phyloP scores from a whole-genome alignment of 2,888 invertebrate species.

The Eupithecia abbreviata region DNA sequence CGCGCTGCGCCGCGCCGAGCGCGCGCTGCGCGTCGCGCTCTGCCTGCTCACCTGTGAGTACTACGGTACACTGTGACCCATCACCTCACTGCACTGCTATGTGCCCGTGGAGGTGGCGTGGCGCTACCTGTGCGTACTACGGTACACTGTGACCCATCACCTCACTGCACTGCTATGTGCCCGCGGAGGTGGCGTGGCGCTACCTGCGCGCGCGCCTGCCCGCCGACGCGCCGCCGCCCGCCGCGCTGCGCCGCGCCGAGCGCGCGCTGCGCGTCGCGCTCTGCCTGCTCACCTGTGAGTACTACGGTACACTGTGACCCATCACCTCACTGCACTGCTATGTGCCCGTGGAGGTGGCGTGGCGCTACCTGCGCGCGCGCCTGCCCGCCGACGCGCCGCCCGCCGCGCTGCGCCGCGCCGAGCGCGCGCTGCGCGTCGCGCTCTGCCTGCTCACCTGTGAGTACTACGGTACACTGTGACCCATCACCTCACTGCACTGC shows the following conservation, averaged over 20 bases:
- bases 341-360: constrained; percentile 96
- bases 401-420: constrained; percentile 80
- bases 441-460: constrained; percentile 94
- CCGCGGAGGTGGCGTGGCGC: too few relatives aligned
- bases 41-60: constrained; percentile 94
- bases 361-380: constrained; percentile 87
- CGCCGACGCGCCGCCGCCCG: constrained; percentile 53
- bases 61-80: too few relatives aligned
- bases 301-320: too few relatives aligned
- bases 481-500: too few relatives aligned
- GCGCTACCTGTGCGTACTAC: too few relatives aligned
- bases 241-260: constrained; percentile 85
- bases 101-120: too few relatives aligned
- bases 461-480: too few relatives aligned
- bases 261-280: constrained; percentile 88
- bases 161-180: too few relatives aligned
- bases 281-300: constrained; percentile 94
- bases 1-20: constrained; percentile 86
- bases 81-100: too few relatives aligned
- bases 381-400: constrained; percentile 56
- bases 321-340: constrained; percentile 98
- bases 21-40: constrained; percentile 87
- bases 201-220: constrained; percentile 69
- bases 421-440: constrained; percentile 88
- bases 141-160: too few relatives aligned